These are phyloP conservation scores for Mixornis gularis DNA, from an alignment of 2,113 vertebrate genomes.

Conservation along the genomic window DNA sequence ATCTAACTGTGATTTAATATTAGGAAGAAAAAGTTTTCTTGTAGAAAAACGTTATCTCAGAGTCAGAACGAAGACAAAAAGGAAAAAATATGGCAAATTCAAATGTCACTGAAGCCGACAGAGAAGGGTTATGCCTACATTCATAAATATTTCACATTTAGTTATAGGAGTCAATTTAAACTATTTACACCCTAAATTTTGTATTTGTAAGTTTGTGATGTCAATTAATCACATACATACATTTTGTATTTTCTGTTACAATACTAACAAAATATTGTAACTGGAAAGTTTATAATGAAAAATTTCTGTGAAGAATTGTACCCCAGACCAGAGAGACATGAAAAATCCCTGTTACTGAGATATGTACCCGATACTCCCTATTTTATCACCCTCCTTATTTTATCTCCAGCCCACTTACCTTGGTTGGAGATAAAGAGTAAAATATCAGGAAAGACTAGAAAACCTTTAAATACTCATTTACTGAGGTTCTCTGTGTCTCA, in stretches of 20 bases:
- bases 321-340: not conserved
- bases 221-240: not conserved
- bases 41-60: not conserved
- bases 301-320: not conserved
- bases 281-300: not conserved
- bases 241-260: not conserved
- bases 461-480: not conserved
- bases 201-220: not conserved
- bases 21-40: not conserved
- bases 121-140: not conserved
- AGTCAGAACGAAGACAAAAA: not conserved
- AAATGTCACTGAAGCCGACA: not conserved
- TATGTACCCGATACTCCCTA: accelerated
- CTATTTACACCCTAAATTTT: not conserved
- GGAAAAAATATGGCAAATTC: not conserved
- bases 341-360: not conserved
- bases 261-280: not conserved
- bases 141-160: not conserved
- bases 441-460: not conserved
- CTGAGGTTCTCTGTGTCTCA: not conserved
- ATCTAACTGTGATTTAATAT: not conserved
- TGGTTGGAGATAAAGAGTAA: not conserved
- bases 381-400: not conserved
- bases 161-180: not conserved
- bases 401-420: not conserved